phyloP scores from a whole-genome alignment of 2,888 invertebrate species.

The Malacosoma neustria region DNA sequence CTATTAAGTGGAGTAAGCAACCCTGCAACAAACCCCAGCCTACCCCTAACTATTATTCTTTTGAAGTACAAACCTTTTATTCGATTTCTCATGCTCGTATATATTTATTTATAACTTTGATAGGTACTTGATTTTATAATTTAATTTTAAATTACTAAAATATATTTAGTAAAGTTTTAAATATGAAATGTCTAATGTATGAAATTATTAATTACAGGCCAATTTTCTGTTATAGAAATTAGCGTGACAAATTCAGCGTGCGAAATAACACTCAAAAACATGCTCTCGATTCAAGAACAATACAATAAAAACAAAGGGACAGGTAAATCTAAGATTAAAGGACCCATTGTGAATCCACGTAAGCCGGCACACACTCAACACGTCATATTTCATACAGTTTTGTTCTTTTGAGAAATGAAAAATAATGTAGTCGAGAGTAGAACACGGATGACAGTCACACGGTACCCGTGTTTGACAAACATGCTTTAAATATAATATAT shows the following conservation, averaged over 20 bases:
- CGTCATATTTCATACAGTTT: constrained; percentile 3
- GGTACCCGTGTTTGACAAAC: neutral
- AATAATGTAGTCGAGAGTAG: neutral
- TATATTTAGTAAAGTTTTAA: too few relatives aligned
- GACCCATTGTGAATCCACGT: neutral
- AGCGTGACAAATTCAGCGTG: too few relatives aligned
- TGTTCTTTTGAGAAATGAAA: constrained; percentile 1
- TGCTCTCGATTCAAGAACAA: neutral
- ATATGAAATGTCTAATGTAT: too few relatives aligned
- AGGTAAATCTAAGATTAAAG: neutral
- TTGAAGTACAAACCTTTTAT: neutral
- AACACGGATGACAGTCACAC: neutral
- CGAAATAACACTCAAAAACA: too few relatives aligned
- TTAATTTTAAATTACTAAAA: too few relatives aligned
- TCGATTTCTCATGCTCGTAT: neutral
- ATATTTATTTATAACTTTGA: neutral
- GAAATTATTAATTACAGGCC: too few relatives aligned
- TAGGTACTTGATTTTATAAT: too few relatives aligned
- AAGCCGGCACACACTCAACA: neutral
- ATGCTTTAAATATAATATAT: too few relatives aligned
- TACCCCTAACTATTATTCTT: neutral
- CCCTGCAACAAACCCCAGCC: neutral
- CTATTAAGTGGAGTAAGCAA: neutral
- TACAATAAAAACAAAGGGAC: neutral
- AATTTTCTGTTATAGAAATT: too few relatives aligned